Evolutionary conservation across 1,140 invertebrate genomes (phyloP), one percentile per base, ranked within the genome.

Genomic region (Cryptotermes secundus): DNA sequence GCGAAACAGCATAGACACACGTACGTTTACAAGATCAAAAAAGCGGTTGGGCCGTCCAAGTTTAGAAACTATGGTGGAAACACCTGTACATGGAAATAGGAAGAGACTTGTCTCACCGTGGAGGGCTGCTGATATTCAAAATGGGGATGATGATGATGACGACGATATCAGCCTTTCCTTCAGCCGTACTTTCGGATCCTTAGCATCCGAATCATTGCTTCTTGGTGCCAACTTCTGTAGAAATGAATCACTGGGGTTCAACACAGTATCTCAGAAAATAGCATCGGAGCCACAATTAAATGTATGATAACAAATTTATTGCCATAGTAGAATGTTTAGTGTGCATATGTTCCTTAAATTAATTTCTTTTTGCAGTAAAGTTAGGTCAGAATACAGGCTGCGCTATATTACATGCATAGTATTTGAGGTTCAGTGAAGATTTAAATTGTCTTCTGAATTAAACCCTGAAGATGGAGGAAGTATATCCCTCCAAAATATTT

Each of bases 11-110:
- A 85, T 85, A 34, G 85, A 85, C 59, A 83, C 85, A 24, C 35
- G 85, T 34, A 85, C 85, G 16, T 85, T 85, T 82, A 85, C 85
- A 31, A 80, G 85, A 45, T 80, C 85, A 22, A 85, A 85, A 80
- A 85, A 85, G 65, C 79, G 83, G 49, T 26, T 84, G 26, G 45
- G 34, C 9, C 83, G 83, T 34, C 83, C 83, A 2, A 80, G 72
- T 49, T 80, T 84, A 34, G 83, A 80, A 80, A 72, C 49, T 14
- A 84, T 84, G 72, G 34, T 38, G n/a, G 83, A 84, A 24, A 36
- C 49, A 34, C 59, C 83, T 49, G 12, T 84, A 16, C 53, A n/a
- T 80, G 34, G 22, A 34, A 82, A 82, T 31, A 26, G n/a, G n/a
- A n/a, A 31, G 38, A 45, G 19, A n/a, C 0, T 38, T 22, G 12